Base-by-base conservation (phyloP, 2,888 invertebrate genomes). In the Mesorhabditis spiculigera region DNA sequence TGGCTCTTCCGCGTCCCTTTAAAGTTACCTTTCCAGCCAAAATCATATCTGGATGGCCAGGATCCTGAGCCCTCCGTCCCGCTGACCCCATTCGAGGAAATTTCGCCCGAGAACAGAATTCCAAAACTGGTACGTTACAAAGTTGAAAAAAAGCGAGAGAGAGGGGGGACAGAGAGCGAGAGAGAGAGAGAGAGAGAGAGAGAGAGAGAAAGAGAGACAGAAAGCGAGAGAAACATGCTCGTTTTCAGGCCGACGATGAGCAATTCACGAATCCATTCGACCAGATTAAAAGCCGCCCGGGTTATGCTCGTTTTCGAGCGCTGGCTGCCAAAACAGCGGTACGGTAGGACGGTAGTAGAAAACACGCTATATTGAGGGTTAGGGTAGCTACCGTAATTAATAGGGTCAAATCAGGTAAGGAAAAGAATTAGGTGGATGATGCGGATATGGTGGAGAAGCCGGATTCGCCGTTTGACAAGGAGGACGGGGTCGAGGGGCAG, bases 31-130 rank as follows among this genome's bases (percentile, higher is more conserved):
- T 28, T 28, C 28, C 28, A 28, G 28, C 28, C 58, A 13, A 50
- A n/a, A 50, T 50, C 58, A n/a, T 50, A 50, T 50, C n/a, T 50
- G 58, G 58, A 50, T 50, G 8, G 8, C 10, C 8, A 50, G n/a
- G 58, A 50, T 1, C 10, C 8, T 50, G 28, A 28, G 28, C 28
- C 28, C 28, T 28, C 50, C 13, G 13, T 63, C 63, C 41, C 63
- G 16, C 58, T n/a, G 58, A 10, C n/a, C n/a, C 58, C 58, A 16
- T 16, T 63, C 16, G 70, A 5, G 71, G 65, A 69, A 42, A 65
- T 63, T 70, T 68, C 45, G 71, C 73, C 1, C 67, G 65, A 43
- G 72, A 67, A 10, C 72, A 71, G 16, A 70, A 71, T 43, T 67
- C 65, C 5, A 45, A 45, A n/a, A 63, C 5, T 13, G 16, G 42